Evolutionary conservation across 2,797 vertebrate species (phyloP), one percentile per base, ranked within the genome.

Genomic region (Ceryle rudis): DNA sequence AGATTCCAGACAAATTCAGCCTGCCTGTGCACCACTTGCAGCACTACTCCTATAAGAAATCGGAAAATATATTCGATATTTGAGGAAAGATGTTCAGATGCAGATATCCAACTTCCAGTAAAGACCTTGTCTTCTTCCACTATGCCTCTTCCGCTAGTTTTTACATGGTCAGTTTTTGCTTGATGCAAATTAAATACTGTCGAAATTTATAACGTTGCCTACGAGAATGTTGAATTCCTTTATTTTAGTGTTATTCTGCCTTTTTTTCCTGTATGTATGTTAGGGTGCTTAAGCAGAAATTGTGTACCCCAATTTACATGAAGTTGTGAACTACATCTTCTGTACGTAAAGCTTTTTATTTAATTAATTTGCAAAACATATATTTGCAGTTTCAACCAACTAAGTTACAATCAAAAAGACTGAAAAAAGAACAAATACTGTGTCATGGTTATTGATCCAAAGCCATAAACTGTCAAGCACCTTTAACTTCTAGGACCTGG

Each of bases 401-500:
- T 84, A 17, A 89, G 58, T 57, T 82, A 80, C 15, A 77, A 22
- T 67, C 86, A 85, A 19, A 39, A 28, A 14, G 37, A 67, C 0
- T 0, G 26, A 6, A 54, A 78, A n/a, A 58, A 57, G 17, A 65
- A 93, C 14, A 87, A 80, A 55, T 65, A 89, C 57, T 69, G 33
- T 74, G 78, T 54, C 46, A 71, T 3, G 0, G 42, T 83, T 89
- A 84, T 78, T 92, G 89, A 89, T 94, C 65, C 65, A 84, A 93
- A 91, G 75, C 87, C 84, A 93, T 93, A 87, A 94, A 57, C 72
- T 78, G 74, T 65, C 57, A 92, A 94, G 89, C 35, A 73, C 51
- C 44, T 89, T 92, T 87, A 89, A 81, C 74, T 92, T 85, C 92
- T 61, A 94, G 94, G 91, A 95, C 19, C 35, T 42, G 47, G 57